A percentile compares a stretch with the other conserved stretches of the same genome.
Evolutionary conservation across 2,888 invertebrate species (phyloP).

Genomic region (Agonopterix subpropinquella): DNA sequence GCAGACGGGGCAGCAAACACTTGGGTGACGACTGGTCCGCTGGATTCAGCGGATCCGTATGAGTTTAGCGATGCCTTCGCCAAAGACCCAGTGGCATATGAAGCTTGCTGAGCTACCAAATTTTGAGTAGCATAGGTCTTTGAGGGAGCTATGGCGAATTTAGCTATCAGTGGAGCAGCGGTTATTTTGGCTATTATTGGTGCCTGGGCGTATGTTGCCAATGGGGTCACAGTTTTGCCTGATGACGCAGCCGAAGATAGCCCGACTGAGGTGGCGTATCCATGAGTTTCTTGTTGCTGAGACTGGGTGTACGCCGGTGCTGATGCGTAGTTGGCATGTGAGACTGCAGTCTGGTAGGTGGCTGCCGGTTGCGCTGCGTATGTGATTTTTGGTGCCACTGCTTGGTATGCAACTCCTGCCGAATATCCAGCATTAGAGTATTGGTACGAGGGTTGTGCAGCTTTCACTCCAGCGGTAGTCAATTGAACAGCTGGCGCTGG

Average conservation of each 20-base stretch:
- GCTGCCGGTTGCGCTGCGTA: conserved; percentile 44
- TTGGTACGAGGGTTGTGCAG: conserved; percentile 13
- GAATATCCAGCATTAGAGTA: conserved; percentile 22
- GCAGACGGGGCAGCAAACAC: conserved; percentile 51
- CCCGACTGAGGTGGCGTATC: conserved; percentile 72
- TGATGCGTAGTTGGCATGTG: conserved; percentile 31
- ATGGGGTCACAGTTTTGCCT: conserved; percentile 50
- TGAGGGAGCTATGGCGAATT: conserved; percentile 45
- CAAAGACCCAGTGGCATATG: conserved; percentile 37
- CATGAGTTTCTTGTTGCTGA: conserved; percentile 56
- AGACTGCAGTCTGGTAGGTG: conserved; percentile 27
- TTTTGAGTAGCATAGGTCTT: conserved; percentile 52
- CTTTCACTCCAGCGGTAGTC: conserved; percentile 48
- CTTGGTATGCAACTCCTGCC: conserved; percentile 35
- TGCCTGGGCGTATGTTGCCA: conserved; percentile 66
- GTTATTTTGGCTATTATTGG: conserved; percentile 70
- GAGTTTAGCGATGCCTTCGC: conserved; percentile 63
- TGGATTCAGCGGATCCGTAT: conserved; percentile 40
- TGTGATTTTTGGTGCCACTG: conserved; percentile 39
- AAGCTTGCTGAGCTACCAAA: conserved; percentile 41
- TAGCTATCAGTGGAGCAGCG: conserved; percentile 60
- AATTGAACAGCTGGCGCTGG: conserved; percentile 72
- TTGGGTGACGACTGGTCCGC: conserved; percentile 65
- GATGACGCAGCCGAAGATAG: conserved; percentile 52
- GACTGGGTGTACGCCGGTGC: conserved; percentile 27